phyloP scores from a whole-genome alignment of 2,888 invertebrate genomes.

The Chromoteleia sp. region DNA sequence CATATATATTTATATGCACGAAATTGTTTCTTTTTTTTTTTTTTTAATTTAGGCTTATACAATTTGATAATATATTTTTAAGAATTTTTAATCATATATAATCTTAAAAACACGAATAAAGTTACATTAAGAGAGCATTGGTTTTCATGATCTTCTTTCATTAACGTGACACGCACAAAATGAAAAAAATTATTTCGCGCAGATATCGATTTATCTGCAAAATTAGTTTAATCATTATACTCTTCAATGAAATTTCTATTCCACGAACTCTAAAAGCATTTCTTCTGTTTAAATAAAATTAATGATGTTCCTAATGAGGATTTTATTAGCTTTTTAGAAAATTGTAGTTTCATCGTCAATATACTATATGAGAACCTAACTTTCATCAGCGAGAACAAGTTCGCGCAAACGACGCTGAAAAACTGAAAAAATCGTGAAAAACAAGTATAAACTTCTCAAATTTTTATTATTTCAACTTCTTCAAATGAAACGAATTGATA shows the following conservation, averaged over 20 bases:
- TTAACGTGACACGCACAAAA: no score
- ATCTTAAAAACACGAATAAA: no score
- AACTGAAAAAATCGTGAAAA: constrained; percentile 53
- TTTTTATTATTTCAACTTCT: constrained; percentile 56
- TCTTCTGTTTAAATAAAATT: constrained; percentile 49
- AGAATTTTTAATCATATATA: no score
- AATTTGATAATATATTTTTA: no score
- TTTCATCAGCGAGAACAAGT: constrained; percentile 54
- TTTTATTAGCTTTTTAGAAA: constrained; percentile 64
- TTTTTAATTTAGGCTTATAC: no score
- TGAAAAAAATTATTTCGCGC: no score
- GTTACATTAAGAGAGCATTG: no score
- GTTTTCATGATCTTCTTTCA: no score
- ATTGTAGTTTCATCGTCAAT: constrained; percentile 57
- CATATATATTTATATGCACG: no score
- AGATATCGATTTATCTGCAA: not conserved
- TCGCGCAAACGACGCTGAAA: constrained; percentile 37
- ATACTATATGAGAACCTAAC: constrained; percentile 49
- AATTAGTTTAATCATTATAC: constrained; percentile 4
- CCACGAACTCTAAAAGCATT: constrained; percentile 13
- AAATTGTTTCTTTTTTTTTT: no score
- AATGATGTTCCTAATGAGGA: constrained; percentile 55
- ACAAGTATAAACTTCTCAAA: constrained; percentile 62
- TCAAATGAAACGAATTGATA: constrained; percentile 46
- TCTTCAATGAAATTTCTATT: constrained; percentile 24